phyloP scores from a whole-genome alignment of 2,888 invertebrate species.

The Caenorhabditis sinica region DNA sequence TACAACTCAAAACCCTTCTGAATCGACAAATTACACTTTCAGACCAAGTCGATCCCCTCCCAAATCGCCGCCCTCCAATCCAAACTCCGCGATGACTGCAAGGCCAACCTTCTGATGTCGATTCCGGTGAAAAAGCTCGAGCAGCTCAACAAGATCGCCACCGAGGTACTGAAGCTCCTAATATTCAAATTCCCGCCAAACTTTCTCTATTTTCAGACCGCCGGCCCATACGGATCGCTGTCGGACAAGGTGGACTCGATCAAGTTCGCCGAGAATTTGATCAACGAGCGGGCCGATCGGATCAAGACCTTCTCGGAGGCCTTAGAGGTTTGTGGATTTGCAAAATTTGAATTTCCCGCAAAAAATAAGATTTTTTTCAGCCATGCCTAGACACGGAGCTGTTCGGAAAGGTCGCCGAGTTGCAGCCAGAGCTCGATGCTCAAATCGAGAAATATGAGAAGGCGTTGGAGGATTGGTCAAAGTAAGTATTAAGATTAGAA shows the following conservation, averaged over 20 bases:
- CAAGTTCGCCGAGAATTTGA: constrained; percentile 42
- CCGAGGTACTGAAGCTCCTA: constrained; percentile 9
- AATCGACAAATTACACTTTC: neutral
- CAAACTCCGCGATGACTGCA: constrained; percentile 44
- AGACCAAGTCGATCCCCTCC: constrained; percentile 39
- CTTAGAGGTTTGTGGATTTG: constrained; percentile 16
- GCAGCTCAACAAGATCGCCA: constrained; percentile 42
- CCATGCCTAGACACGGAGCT: constrained; percentile 48
- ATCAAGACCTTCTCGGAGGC: constrained; percentile 40
- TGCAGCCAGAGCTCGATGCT: constrained; percentile 46
- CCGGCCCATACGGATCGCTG: constrained; percentile 42
- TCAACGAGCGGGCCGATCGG: constrained; percentile 43
- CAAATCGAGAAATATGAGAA: constrained; percentile 49
- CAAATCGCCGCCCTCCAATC: constrained; percentile 45
- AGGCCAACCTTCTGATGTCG: constrained; percentile 50
- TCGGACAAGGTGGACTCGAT: constrained; percentile 43
- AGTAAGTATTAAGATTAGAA: constrained; percentile 15
- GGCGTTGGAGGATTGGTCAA: constrained; percentile 42
- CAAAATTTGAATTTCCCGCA: neutral
- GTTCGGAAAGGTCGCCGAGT: constrained; percentile 37
- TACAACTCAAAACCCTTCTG: neutral
- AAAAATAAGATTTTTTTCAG: constrained; percentile 21
- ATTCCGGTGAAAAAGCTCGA: constrained; percentile 32
- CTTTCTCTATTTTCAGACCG: neutral
- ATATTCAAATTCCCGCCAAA: neutral